Evolutionary conservation across 2,113 vertebrate species (phyloP), one percentile per base, ranked within the genome.

Genomic region (Dicerorhinus sumatrensis): DNA sequence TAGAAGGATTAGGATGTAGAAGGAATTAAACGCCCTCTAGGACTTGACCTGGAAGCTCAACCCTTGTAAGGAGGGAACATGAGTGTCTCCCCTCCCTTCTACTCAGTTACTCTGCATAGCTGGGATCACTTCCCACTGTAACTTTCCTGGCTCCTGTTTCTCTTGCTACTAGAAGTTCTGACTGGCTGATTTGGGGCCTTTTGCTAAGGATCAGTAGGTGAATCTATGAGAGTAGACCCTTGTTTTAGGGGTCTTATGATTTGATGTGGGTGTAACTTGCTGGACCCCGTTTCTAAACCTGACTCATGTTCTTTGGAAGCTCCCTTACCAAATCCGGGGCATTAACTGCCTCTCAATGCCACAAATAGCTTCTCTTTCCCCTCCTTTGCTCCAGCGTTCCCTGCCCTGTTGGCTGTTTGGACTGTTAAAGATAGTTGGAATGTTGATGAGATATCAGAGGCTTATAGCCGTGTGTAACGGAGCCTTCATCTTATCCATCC

Each of bases 91-190:
- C 21, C 18, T 54, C 56, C 36, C 25, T 84, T 90, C 65, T 51
- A 0, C 51, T 33, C 1, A 2, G 11, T 70, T 39, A 14, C 27
- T 77, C 79, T 82, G 23, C 17, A 6, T 17, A 20, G 33, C 16
- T 10, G 33, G 48, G 48, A n/a, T 36, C 21, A 17, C 12, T 46
- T 69, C 58, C 67, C 8, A 6, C 8, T 27, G 48, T 60, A 29
- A 81, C 73, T 42, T 69, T 76, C 20, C 54, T 70, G 11, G 58
- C 42, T 65, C 29, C 23, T 48, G 5, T 54, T 93, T 69, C 42
- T 54, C 11, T 25, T 76, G 33, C 17, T 75, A 7, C 29, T 29
- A 29, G 62, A 70, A 77, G 16, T 7, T 48, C 20, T 94, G 73
- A 63, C 62, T 33, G 54, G 36, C 51, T 46, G 31, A 31, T 56